Conservation (phyloP, 2,888 invertebrate species). For the Ligdia adustata region DNA sequence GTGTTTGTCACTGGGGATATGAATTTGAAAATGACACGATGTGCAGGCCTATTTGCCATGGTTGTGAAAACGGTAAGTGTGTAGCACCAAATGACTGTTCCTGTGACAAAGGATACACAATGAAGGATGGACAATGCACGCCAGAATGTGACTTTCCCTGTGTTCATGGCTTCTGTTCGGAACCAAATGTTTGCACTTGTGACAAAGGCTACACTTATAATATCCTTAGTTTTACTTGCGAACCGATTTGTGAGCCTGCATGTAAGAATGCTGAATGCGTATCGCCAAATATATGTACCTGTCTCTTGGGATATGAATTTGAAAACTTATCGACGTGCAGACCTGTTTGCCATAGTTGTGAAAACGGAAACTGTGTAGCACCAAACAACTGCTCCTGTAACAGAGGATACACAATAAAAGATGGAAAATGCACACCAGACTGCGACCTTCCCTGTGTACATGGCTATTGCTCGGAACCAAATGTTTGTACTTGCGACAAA, state of each 20-base stretch:
- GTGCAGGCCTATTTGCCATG: slow-evolving; percentile 39
- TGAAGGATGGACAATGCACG: slow-evolving; percentile 25
- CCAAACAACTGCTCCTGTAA: background rate
- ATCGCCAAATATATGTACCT: slow-evolving; percentile 9
- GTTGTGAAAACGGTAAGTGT: slow-evolving; percentile 43
- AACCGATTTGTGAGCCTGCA: slow-evolving; percentile 17
- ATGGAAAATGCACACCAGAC: background rate
- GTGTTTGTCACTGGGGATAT: slow-evolving; percentile 70
- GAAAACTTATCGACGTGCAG: slow-evolving; percentile 1
- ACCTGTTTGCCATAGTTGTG: slow-evolving; percentile 3
- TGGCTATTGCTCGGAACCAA: background rate
- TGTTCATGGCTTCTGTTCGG: slow-evolving; percentile 52
- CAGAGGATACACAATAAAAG: background rate
- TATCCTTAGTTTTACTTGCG: slow-evolving; percentile 11
- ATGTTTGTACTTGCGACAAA: background rate
- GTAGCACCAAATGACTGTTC: slow-evolving; percentile 36
- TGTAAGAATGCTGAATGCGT: slow-evolving; percentile 26
- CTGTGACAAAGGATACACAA: slow-evolving; percentile 32
- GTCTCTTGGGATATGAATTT: background rate
- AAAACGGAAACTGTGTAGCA: background rate
- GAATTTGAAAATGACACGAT: slow-evolving; percentile 2
- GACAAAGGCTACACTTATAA: slow-evolving; percentile 34
- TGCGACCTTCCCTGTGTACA: background rate
- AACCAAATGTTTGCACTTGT: slow-evolving; percentile 55
- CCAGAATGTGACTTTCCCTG: slow-evolving; percentile 36